These are phyloP conservation scores for Camptogramma bilineatum DNA, from an alignment of 2,888 invertebrate genomes.

Conservation along the genomic window DNA sequence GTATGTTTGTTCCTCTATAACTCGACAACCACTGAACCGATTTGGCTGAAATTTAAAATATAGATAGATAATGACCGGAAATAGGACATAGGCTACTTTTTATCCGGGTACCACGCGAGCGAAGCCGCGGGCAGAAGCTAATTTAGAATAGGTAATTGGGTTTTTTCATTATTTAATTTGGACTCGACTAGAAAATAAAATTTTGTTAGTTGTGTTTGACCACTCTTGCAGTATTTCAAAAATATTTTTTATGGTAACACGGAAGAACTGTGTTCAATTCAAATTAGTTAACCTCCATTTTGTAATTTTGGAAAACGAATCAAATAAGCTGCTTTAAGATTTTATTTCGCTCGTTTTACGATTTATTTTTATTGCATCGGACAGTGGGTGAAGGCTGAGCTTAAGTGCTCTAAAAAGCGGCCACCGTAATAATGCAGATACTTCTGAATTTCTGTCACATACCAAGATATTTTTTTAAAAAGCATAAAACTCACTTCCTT, in stretches of 20 bases:
- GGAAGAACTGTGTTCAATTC: not conserved
- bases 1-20: no score
- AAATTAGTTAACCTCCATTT: not conserved
- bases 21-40: no score
- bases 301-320: conserved; percentile 1
- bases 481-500: no score
- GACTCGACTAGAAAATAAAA: not conserved
- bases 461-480: no score
- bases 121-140: no score
- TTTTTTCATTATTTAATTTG: no score
- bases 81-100: no score
- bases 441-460: not conserved
- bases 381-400: conserved; percentile 41
- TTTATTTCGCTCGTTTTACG: conserved; percentile 24
- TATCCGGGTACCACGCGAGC: no score
- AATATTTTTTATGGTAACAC: not conserved
- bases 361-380: conserved; percentile 31
- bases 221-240: not conserved
- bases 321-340: conserved; percentile 30
- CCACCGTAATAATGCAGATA: not conserved
- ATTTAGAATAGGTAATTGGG: no score
- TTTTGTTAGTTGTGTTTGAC: not conserved
- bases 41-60: no score
- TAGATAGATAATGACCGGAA: no score
- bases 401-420: not conserved